Conservation (phyloP, 2,797 vertebrate genomes). For the Pseudopleuronectes americanus region DNA sequence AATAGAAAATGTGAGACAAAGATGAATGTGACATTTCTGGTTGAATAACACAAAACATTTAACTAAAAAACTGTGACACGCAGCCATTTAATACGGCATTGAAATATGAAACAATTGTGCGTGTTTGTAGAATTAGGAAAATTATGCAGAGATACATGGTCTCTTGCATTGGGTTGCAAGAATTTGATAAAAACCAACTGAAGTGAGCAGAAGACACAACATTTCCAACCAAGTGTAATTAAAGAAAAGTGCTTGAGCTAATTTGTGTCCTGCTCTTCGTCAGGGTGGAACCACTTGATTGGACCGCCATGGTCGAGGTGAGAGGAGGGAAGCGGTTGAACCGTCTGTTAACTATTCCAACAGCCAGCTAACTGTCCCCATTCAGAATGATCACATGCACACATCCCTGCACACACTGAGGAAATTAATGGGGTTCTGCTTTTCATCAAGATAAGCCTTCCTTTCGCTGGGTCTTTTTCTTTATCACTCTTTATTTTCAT, state of each 20-base stretch:
- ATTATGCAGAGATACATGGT: background rate
- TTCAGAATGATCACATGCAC: slow-evolving; percentile 61
- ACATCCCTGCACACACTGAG: slow-evolving; percentile 25
- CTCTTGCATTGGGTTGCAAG: background rate
- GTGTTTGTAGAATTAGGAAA: background rate
- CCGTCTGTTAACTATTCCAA: slow-evolving; percentile 50
- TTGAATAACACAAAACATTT: too few species aligned
- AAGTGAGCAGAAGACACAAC: background rate
- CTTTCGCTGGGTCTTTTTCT: slow-evolving; percentile 22
- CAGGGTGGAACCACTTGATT: slow-evolving; percentile 38
- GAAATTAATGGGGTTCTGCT: slow-evolving; percentile 59
- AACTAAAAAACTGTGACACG: too few species aligned
- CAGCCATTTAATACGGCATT: too few species aligned
- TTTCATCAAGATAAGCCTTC: slow-evolving; percentile 66
- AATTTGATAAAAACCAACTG: background rate
- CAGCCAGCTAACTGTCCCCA: slow-evolving; percentile 65
- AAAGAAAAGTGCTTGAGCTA: slow-evolving; percentile 30
- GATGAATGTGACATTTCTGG: too few species aligned
- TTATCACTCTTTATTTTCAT: background rate
- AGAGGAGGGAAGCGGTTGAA: slow-evolving; percentile 38
- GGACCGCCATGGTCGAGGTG: slow-evolving; percentile 57
- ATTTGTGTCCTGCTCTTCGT: slow-evolving; percentile 60
- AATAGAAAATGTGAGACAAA: too few species aligned
- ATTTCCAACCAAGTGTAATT: slow-evolving; percentile 24
- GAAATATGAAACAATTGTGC: too few species aligned